Conservation (phyloP, 2,113 vertebrate species). For the Elephantulus edwardii region DNA sequence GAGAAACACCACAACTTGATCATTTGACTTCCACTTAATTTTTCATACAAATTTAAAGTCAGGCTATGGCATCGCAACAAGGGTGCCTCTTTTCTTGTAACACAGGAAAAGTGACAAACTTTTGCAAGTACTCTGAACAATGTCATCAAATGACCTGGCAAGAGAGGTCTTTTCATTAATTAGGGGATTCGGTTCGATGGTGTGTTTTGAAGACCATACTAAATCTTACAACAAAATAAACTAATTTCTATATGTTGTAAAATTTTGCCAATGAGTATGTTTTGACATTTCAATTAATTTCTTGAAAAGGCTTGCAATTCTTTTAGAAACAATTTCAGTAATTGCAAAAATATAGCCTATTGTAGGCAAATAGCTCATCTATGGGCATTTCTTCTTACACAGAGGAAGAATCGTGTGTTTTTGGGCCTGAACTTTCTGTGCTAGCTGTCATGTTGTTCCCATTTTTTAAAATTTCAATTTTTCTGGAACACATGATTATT, state of each 20-base stretch:
- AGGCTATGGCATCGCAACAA: conserved; percentile 76
- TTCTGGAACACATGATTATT: background rate
- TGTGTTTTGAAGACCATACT: background rate
- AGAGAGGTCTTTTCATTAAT: background rate
- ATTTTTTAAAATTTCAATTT: background rate
- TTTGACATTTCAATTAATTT: background rate
- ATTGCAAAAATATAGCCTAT: background rate
- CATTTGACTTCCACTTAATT: conserved; percentile 86
- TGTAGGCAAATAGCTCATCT: background rate
- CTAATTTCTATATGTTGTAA: background rate
- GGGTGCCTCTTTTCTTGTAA: conserved; percentile 74
- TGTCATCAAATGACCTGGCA: background rate
- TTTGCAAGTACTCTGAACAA: conserved; percentile 61
- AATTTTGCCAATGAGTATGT: background rate
- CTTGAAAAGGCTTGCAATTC: background rate
- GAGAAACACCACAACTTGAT: conserved; percentile 87
- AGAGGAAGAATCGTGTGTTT: background rate
- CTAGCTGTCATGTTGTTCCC: background rate
- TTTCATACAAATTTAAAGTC: conserved; percentile 89
- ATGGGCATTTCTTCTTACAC: background rate
- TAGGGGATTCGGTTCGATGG: background rate
- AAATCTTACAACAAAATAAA: background rate
- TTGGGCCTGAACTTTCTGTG: conserved; percentile 1
- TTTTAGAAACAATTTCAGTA: background rate
- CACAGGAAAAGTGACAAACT: conserved; percentile 56